Conservation (phyloP, 2,113 vertebrate species). For the Xenus cinereus region DNA sequence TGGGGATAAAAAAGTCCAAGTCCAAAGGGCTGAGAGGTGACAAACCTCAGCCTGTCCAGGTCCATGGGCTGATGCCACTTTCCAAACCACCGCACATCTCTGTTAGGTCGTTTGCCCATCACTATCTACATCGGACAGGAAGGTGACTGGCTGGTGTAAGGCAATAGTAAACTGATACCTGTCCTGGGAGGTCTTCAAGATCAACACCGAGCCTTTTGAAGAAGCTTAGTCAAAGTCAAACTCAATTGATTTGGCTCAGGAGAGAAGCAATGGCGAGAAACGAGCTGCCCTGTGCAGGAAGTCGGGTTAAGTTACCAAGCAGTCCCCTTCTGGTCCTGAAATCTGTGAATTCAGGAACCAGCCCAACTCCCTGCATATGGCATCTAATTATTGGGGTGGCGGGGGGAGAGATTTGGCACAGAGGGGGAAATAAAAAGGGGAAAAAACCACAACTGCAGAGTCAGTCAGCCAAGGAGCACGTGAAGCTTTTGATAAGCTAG, state of each 20-base stretch:
- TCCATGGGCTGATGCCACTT: not conserved
- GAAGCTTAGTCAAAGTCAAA: not conserved
- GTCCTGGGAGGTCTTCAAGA: not conserved
- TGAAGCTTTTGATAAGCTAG: not conserved
- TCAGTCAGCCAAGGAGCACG: not conserved
- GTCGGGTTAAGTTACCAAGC: accelerated
- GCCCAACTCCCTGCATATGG: not conserved
- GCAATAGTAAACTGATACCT: not conserved
- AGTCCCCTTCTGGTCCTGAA: not conserved
- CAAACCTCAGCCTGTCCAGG: not conserved
- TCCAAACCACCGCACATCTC: not conserved
- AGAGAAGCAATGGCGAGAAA: not conserved
- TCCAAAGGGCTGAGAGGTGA: not conserved
- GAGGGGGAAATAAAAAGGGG: not conserved
- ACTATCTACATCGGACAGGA: accelerated
- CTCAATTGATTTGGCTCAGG: not conserved
- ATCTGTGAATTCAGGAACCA: not conserved
- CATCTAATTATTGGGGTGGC: not conserved
- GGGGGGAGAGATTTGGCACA: not conserved
- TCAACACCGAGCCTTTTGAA: not conserved
- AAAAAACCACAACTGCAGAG: not conserved
- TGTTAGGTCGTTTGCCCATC: not conserved
- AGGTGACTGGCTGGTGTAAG: not conserved
- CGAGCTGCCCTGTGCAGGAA: not conserved
- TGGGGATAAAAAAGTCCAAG: not conserved